Evolutionary conservation across 2,797 vertebrate species (phyloP), one percentile per base, ranked within the genome.

Genomic region (Macroramphosus scolopax): DNA sequence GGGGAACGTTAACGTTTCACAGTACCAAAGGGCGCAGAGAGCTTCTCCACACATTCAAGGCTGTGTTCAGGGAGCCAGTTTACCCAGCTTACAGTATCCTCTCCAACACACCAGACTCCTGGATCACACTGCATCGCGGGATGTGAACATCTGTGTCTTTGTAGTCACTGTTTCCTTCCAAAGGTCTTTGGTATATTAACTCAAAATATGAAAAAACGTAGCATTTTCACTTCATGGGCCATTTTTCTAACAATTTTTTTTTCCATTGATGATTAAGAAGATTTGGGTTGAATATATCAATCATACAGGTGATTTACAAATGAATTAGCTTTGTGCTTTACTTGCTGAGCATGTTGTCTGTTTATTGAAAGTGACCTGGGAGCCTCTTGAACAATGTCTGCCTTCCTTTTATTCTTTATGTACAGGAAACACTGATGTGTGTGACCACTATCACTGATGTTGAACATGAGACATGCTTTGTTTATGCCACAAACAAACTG

Each of bases 21-120:
- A 85, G 58, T 45, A 55, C 48, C 43, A 85, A 70, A 59, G 75
- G 70, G 1, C 59, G 14, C 15, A 79, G 82, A 14, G 79, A 84
- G 41, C 88, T 89, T 54, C 77, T 90, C 5, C 60, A 89, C 61
- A 90, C 88, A 2, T 88, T 89, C 35, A 84, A 60, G 41, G 45
- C 66, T 11, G 43, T 41, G 29, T 90, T 91, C 31, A 84, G 17
- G 33, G 88, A 90, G 60, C 22, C 57, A 0, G 80, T 91, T 45
- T 89, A 85, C 42, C 89, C 88, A 1, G 88, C 76, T 0, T 90
- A 89, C 41, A 81, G 81, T 10, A 81, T 90, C 36, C 84, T 80
- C 57, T 90, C 87, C 9, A 81, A 72, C 54, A 84, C 75, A n/a
- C 12, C 70, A 2, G 84, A 87, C n/a, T 90, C 88, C 16, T 90